Conservation (phyloP, 2,888 invertebrate species). For the Drosophila buzzatii region DNA sequence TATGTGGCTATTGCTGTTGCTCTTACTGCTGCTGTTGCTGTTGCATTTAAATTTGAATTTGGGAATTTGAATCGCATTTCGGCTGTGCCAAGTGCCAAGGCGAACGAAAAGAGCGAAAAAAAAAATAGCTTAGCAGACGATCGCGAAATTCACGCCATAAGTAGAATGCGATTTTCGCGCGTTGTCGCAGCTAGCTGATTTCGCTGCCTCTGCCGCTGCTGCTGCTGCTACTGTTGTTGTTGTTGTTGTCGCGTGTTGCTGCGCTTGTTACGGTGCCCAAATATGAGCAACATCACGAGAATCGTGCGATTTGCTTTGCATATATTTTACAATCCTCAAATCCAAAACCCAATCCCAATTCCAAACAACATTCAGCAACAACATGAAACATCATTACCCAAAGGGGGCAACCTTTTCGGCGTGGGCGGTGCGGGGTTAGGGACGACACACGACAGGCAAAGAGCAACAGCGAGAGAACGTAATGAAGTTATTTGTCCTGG, state of each 20-base stretch:
- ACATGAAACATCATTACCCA: constrained; percentile 72
- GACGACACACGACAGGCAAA: neutral
- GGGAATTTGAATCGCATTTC: constrained; percentile 77
- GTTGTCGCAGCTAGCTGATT: constrained; percentile 44
- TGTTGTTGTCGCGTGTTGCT: constrained; percentile 74
- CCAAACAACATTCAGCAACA: constrained; percentile 56
- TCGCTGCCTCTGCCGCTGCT: constrained; percentile 4
- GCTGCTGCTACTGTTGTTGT: constrained; percentile 30
- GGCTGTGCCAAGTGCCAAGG: constrained; percentile 66
- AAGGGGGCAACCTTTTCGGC: constrained; percentile 42
- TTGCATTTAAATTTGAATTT: constrained; percentile 79
- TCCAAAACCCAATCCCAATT: constrained; percentile 48
- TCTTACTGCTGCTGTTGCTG: constrained; percentile 18
- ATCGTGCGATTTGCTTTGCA: constrained; percentile 83
- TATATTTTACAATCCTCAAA: constrained; percentile 75
- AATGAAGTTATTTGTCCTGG: constrained; percentile 81
- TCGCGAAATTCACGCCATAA: constrained; percentile 80
- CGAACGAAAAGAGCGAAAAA: constrained; percentile 12
- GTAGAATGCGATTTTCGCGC: constrained; percentile 81
- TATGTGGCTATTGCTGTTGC: constrained; percentile 23
- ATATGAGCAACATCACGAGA: constrained; percentile 84
- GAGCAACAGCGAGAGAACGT: constrained; percentile 37
- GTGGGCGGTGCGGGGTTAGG: neutral
- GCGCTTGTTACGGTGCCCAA: constrained; percentile 81
- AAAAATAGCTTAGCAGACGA: constrained; percentile 52